These are phyloP conservation scores for Diachasmimorpha longicaudata DNA, from an alignment of 1,140 invertebrate species.

Conservation along the genomic window DNA sequence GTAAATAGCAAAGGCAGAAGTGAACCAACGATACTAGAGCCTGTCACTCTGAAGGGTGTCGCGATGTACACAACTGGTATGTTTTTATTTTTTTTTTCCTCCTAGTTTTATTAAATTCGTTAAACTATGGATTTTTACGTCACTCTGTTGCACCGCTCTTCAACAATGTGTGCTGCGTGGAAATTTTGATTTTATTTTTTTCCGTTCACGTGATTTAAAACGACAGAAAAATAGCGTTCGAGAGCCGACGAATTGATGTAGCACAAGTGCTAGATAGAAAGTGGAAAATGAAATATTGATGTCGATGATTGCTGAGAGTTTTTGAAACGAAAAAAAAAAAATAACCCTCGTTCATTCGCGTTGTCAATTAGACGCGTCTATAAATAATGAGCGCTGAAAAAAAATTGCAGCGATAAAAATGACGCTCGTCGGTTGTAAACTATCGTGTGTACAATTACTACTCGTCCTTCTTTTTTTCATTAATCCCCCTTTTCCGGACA, in stretches of 20 bases:
- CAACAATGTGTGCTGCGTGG: not conserved
- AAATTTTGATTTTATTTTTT: not conserved
- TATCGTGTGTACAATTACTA: not conserved
- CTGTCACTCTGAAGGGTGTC: constrained; percentile 78
- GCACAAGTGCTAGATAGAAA: not conserved
- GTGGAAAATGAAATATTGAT: constrained; percentile 30
- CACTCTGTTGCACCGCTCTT: not conserved
- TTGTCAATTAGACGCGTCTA: constrained; percentile 31
- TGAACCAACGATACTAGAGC: constrained; percentile 79
- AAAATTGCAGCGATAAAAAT: constrained; percentile 20
- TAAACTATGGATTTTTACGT: not conserved
- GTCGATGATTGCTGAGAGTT: constrained; percentile 24
- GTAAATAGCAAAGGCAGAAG: constrained; percentile 84
- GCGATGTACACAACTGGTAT: constrained; percentile 67
- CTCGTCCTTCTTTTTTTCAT: not conserved
- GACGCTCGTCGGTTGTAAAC: not conserved
- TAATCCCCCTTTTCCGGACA: not conserved
- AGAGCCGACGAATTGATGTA: constrained; percentile 11
- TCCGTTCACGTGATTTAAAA: not conserved
- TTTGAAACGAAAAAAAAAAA: constrained; percentile 11
- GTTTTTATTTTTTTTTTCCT: constrained; percentile 25
- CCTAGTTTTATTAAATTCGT: constrained; percentile 4
- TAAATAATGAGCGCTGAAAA: constrained; percentile 30
- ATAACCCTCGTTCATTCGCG: constrained; percentile 18
- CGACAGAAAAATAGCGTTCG: not conserved